Evolutionary conservation across 2,113 vertebrate species (phyloP).

Genomic region (Otis tarda): DNA sequence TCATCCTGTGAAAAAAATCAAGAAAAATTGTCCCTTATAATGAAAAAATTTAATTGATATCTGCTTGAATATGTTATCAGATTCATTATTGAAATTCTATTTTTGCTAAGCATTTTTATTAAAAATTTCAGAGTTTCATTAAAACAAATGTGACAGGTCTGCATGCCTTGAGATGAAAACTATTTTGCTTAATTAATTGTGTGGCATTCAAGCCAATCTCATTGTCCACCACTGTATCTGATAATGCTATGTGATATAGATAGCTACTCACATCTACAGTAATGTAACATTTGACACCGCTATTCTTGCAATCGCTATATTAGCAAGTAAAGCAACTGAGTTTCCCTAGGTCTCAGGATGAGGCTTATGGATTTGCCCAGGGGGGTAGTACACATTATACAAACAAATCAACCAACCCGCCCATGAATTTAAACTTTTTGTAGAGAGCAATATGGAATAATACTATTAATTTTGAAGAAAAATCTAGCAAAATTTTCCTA

Average conservation of each 20-base stretch:
- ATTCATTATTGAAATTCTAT: conserved; percentile 24
- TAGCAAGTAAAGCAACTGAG: not conserved
- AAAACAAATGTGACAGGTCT: not conserved
- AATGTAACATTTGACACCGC: not conserved
- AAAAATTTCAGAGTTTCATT: not conserved
- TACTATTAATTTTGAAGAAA: not conserved
- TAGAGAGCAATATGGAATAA: not conserved
- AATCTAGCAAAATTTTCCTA: not conserved
- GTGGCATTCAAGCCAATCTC: not conserved
- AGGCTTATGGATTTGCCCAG: not conserved
- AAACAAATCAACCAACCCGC: not conserved
- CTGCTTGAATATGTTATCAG: not conserved
- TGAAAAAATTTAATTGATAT: conserved; percentile 55
- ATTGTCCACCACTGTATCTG: not conserved
- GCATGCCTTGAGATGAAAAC: not conserved
- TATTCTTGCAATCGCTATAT: not conserved
- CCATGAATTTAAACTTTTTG: not conserved
- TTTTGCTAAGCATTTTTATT: conserved; percentile 13
- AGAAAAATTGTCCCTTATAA: not conserved
- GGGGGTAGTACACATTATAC: not conserved
- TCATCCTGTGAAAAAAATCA: conserved; percentile 45
- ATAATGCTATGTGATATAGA: not conserved
- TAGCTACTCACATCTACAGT: not conserved
- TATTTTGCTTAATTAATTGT: conserved; percentile 17
- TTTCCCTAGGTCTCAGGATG: not conserved